Percentiles rank a stretch among this genome's conserved stretches.
Evolutionary conservation across 2,113 vertebrate genomes (phyloP).

Genomic region (Leptocoma aspasia): DNA sequence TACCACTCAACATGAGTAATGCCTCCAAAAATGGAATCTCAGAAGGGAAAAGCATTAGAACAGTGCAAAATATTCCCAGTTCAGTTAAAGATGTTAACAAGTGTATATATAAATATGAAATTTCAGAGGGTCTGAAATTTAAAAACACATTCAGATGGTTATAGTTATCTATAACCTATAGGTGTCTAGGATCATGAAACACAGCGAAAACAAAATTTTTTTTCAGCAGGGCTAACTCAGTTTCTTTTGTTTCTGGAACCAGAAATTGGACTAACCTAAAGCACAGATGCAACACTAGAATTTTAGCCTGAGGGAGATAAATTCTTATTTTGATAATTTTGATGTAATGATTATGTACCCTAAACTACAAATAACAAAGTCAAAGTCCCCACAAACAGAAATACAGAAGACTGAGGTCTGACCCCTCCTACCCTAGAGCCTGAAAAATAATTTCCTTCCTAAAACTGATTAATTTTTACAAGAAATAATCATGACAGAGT

Average conservation of each 20-base stretch:
- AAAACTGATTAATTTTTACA: background rate
- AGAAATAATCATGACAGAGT: background rate
- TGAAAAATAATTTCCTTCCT: background rate
- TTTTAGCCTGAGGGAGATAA: background rate
- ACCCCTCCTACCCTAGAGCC: background rate
- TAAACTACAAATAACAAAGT: background rate
- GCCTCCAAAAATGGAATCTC: background rate
- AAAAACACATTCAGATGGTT: background rate
- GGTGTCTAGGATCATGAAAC: background rate
- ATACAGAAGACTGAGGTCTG: background rate
- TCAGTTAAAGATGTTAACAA: background rate
- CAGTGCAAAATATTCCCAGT: background rate
- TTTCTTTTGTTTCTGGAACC: background rate
- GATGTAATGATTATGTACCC: background rate
- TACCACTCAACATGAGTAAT: background rate
- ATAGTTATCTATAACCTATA: background rate
- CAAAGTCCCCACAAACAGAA: background rate
- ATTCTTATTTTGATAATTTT: background rate
- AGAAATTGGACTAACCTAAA: background rate
- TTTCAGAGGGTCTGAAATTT: background rate
- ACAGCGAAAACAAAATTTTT: background rate
- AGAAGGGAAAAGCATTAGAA: background rate
- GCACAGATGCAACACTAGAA: background rate
- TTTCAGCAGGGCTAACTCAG: background rate
- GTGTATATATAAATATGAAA: background rate